Evolutionary conservation across 2,797 vertebrate genomes (phyloP).

Genomic region (Mormyrus hasselquistii): DNA sequence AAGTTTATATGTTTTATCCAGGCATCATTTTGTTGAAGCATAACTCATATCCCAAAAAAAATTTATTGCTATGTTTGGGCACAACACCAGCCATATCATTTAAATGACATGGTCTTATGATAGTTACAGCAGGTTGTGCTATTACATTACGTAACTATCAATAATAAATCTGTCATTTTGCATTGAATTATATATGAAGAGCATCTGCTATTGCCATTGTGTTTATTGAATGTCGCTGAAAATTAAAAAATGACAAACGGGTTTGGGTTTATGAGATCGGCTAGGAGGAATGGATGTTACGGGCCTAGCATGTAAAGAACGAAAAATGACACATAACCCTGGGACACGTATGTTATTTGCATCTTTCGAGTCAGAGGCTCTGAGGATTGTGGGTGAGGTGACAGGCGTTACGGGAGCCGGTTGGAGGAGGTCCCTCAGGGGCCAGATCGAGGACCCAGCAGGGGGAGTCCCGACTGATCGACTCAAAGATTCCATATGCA

Average conservation of each 20-base stretch:
- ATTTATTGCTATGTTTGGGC: background rate
- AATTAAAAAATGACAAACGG: background rate
- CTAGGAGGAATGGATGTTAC: background rate
- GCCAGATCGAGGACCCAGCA: background rate
- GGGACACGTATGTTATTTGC: slow-evolving; percentile 3
- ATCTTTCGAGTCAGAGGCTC: slow-evolving; percentile 2
- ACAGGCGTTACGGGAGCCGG: background rate
- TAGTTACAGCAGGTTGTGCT: background rate
- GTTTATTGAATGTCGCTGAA: background rate
- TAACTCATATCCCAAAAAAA: background rate
- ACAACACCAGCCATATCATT: background rate
- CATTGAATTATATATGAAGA: background rate
- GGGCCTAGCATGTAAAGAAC: background rate
- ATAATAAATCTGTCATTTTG: background rate
- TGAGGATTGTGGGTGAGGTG: background rate
- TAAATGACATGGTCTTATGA: background rate
- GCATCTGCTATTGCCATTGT: background rate
- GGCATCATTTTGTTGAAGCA: background rate
- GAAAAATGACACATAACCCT: background rate
- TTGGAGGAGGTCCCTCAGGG: background rate
- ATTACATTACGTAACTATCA: background rate
- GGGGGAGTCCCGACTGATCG: background rate
- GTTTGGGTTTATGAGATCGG: background rate
- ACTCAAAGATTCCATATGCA: slow-evolving; percentile 19
- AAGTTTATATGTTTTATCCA: background rate